A percentile compares a stretch with the other conserved stretches of the same genome.
Conservation (phyloP, 2,888 invertebrate species). For the Drosophila quinaria region DNA sequence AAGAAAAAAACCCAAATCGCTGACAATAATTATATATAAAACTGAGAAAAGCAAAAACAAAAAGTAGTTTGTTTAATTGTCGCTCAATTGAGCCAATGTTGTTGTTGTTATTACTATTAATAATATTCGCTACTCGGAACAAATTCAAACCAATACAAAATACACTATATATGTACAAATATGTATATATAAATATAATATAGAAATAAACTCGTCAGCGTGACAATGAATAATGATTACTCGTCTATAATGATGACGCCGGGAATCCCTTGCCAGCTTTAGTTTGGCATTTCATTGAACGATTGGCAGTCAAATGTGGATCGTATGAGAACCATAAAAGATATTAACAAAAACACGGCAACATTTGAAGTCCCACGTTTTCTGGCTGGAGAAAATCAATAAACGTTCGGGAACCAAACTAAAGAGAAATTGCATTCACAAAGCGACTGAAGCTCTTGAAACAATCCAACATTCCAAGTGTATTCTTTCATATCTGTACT, state of each 20-base stretch:
- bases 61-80: slow-evolving; percentile 51
- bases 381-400: slow-evolving; percentile 53
- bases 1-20: slow-evolving; percentile 9
- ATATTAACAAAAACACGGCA: slow-evolving; percentile 23
- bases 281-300: slow-evolving; percentile 65
- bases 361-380: slow-evolving; percentile 6
- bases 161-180: background rate
- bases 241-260: slow-evolving; percentile 59
- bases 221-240: slow-evolving; percentile 55
- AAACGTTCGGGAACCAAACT: slow-evolving; percentile 36
- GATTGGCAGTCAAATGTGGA: slow-evolving; percentile 57
- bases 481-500: slow-evolving; percentile 9
- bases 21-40: slow-evolving; percentile 46
- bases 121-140: slow-evolving; percentile 18
- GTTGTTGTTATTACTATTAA: slow-evolving; percentile 24
- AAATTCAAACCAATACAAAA: background rate
- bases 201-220: slow-evolving; percentile 44
- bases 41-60: slow-evolving; percentile 6
- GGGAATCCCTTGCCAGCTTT: slow-evolving; percentile 75
- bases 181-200: slow-evolving; percentile 16
- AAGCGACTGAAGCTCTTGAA: slow-evolving; percentile 32
- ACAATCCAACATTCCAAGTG: slow-evolving; percentile 32
- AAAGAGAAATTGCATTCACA: slow-evolving; percentile 17
- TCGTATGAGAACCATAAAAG: slow-evolving; percentile 31
- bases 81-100: slow-evolving; percentile 59